Percentiles rank a stretch among this genome's conserved stretches.
Conservation (phyloP, 2,888 invertebrate species). For the Digitonthophagus gazella region DNA sequence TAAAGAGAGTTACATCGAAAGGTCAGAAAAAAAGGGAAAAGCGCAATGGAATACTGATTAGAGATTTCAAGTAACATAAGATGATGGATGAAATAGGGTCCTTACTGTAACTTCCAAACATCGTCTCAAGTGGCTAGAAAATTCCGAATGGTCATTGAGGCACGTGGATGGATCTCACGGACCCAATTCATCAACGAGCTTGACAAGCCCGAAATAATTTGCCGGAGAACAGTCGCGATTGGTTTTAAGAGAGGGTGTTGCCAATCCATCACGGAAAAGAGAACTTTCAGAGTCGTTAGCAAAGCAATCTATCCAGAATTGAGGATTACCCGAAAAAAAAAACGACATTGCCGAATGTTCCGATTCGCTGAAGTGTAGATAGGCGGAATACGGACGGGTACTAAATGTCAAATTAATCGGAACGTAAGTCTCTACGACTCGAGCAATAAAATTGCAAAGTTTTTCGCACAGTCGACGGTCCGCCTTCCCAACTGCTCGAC, state of each 20-base stretch:
- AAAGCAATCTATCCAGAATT: background rate
- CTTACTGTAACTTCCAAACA: background rate
- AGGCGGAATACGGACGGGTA: background rate
- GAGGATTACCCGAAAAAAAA: background rate
- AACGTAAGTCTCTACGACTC: slow-evolving; percentile 6
- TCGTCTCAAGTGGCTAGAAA: background rate
- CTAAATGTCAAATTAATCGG: slow-evolving; percentile 14
- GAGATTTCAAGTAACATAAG: background rate
- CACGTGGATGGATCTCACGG: background rate
- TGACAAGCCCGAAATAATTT: background rate
- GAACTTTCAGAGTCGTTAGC: background rate
- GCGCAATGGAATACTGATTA: background rate
- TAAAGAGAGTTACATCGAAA: background rate
- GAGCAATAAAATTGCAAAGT: slow-evolving; percentile 14
- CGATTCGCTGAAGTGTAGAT: background rate
- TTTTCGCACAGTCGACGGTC: slow-evolving; percentile 1
- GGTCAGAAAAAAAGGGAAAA: background rate
- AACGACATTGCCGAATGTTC: background rate
- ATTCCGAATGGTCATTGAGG: background rate
- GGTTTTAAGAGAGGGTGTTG: background rate
- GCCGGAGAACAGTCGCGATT: background rate
- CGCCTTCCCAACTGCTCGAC: slow-evolving; percentile 5
- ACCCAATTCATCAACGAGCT: background rate
- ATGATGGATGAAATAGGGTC: background rate
- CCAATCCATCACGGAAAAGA: background rate